phyloP scores from a whole-genome alignment of 2,797 vertebrate genomes.

The Diplodus puntazzo region DNA sequence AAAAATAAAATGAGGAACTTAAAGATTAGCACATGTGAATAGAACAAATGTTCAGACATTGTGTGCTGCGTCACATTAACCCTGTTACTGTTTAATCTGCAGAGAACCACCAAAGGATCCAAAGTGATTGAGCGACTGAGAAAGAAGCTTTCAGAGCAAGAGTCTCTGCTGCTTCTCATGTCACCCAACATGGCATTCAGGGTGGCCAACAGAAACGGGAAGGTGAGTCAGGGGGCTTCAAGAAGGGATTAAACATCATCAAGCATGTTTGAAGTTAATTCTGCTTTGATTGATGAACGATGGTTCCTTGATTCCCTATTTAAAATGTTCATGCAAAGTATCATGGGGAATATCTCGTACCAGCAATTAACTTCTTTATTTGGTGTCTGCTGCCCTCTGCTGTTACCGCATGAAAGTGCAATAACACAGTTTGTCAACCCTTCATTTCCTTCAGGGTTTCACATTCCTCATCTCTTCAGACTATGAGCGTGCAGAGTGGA shows the following conservation, averaged over 20 bases:
- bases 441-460: constrained; percentile 85
- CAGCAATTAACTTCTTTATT: not conserved
- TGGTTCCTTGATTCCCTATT: not conserved
- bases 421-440: not conserved
- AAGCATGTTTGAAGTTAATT: not conserved
- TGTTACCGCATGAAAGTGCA: constrained; percentile 31
- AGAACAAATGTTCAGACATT: constrained; percentile 12
- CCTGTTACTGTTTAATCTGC: constrained; percentile 19
- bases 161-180: constrained; percentile 93
- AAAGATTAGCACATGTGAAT: not conserved
- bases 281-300: no score
- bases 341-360: not conserved
- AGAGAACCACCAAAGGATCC: constrained; percentile 93
- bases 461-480: constrained; percentile 95
- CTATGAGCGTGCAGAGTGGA: constrained; percentile 96
- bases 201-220: constrained; percentile 93
- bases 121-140: constrained; percentile 91
- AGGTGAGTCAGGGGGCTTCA: constrained; percentile 83
- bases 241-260: not conserved
- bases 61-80: not conserved
- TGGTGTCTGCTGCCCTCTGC: constrained; percentile 67
- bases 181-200: constrained; percentile 96
- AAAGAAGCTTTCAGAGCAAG: constrained; percentile 95
- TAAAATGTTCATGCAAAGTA: not conserved
- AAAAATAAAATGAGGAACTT: constrained; percentile 38